These are phyloP conservation scores for Hippocampus barbouri DNA, from an alignment of 2,113 vertebrate genomes.

Conservation along the genomic window DNA sequence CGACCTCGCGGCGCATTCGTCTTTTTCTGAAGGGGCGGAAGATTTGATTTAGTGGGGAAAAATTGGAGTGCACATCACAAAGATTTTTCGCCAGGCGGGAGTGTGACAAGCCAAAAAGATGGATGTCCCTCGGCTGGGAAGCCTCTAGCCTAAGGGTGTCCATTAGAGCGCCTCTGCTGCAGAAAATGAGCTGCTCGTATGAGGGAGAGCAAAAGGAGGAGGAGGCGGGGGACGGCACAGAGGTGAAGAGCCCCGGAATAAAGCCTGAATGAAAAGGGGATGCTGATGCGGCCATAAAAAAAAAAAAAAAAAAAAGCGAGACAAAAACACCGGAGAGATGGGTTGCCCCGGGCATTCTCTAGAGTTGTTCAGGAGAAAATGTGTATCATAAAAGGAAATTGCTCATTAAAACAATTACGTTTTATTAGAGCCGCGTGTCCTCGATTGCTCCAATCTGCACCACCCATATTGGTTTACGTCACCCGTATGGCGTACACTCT, in stretches of 20 bases:
- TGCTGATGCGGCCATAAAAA: slow-evolving; percentile 21
- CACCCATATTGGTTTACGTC: not conserved
- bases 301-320: not conserved
- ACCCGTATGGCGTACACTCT: not conserved
- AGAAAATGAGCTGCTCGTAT: slow-evolving; percentile 83
- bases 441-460: not conserved
- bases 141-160: slow-evolving; percentile 94
- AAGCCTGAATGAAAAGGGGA: slow-evolving; percentile 31
- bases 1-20: slow-evolving; percentile 93
- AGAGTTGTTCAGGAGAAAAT: not conserved
- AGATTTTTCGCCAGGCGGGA: slow-evolving; percentile 95
- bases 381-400: not conserved
- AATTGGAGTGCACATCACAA: slow-evolving; percentile 99
- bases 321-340: not conserved
- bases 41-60: slow-evolving; percentile 99
- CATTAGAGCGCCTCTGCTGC: slow-evolving; percentile 92
- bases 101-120: slow-evolving; percentile 91
- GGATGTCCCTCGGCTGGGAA: slow-evolving; percentile 94
- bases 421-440: not conserved
- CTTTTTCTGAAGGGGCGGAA: slow-evolving; percentile 98
- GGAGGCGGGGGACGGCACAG: slow-evolving; percentile 6
- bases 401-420: not conserved
- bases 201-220: slow-evolving; percentile 59
- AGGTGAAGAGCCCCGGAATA: slow-evolving; percentile 25
- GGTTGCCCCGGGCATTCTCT: not conserved